These are phyloP conservation scores for Eupithecia dodoneata DNA, from an alignment of 2,888 invertebrate genomes.

Conservation along the genomic window DNA sequence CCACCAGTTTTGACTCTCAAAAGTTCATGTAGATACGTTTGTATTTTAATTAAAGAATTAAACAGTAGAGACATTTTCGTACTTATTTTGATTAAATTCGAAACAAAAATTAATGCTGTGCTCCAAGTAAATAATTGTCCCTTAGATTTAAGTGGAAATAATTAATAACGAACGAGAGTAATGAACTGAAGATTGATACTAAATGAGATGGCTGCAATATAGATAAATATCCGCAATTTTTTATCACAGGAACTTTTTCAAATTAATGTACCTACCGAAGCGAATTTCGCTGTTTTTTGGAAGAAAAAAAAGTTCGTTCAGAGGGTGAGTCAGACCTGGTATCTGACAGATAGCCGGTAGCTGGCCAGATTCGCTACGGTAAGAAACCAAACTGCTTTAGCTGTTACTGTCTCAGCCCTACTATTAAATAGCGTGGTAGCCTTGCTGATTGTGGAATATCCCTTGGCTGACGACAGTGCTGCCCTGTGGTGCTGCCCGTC, in stretches of 20 bases:
- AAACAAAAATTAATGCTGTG: constrained; percentile 16
- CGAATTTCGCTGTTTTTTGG: neutral
- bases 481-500: neutral
- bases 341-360: too few relatives aligned
- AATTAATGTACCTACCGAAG: neutral
- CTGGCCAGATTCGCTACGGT: too few relatives aligned
- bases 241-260: neutral
- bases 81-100: neutral
- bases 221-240: neutral
- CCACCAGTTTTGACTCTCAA: too few relatives aligned
- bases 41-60: too few relatives aligned
- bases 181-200: constrained; percentile 14
- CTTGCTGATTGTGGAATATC: neutral
- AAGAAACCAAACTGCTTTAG: too few relatives aligned
- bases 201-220: constrained; percentile 17
- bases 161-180: constrained; percentile 23
- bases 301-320: neutral
- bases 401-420: too few relatives aligned
- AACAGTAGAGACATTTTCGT: too few relatives aligned
- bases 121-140: constrained; percentile 14
- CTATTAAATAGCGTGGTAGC: too few relatives aligned
- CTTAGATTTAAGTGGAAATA: constrained; percentile 26
- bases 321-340: neutral
- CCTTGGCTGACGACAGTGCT: neutral
- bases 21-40: too few relatives aligned